These are phyloP conservation scores for Orbicella faveolata DNA, from an alignment of 64 coral and sea anemone genomes.

Conservation along the genomic window DNA sequence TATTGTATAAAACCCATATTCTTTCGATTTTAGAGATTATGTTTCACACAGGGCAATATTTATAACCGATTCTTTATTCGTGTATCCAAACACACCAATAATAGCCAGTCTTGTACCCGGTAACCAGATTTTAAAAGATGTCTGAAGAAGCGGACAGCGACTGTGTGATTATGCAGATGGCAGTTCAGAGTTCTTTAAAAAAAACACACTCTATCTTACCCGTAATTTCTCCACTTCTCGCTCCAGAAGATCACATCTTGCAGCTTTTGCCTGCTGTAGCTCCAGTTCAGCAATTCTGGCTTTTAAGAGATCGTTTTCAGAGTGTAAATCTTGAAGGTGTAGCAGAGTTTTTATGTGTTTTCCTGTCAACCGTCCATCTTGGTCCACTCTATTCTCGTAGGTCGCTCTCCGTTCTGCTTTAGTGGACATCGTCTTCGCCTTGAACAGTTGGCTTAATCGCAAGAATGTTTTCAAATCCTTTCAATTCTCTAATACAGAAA, in stretches of 20 bases:
- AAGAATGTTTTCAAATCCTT: neutral
- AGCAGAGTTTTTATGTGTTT: constrained; percentile 84
- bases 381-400: constrained; percentile 58
- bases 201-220: constrained; percentile 36
- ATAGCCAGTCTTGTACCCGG: too few species aligned
- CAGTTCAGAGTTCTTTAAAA: neutral
- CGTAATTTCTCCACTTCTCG: constrained; percentile 62
- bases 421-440: neutral
- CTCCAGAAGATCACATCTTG: constrained; percentile 61
- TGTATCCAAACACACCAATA: too few species aligned
- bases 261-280: constrained; percentile 53
- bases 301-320: constrained; percentile 69
- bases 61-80: too few species aligned
- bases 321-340: constrained; percentile 70
- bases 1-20: too few species aligned
- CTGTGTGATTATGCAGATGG: neutral
- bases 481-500: neutral
- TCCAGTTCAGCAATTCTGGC: constrained; percentile 71
- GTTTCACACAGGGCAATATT: too few species aligned
- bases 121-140: neutral
- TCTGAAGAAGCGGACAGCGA: neutral
- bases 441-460: neutral
- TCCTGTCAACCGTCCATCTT: constrained; percentile 65
- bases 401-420: constrained; percentile 13
- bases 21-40: too few species aligned